Base-by-base conservation (phyloP, 1,140 invertebrate genomes). In the Semibalanus balanoides region DNA sequence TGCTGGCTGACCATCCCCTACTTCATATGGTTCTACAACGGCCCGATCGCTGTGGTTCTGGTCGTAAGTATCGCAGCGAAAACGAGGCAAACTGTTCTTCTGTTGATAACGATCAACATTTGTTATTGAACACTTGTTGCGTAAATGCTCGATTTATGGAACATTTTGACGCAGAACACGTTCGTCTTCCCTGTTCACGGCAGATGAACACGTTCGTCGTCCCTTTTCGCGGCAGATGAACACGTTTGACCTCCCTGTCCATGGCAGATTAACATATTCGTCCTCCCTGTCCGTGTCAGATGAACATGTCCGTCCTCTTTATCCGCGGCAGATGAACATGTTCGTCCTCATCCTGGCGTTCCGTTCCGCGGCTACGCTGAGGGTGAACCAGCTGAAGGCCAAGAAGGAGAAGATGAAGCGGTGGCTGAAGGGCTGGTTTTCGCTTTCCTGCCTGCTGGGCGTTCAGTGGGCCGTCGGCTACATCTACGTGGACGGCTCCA, bases 391-490 rank as follows among this genome's bases (percentile, higher is more conserved):
- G 64, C 74, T 75, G 31, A 76, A 76, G 64, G 76, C 70, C 28
- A 73, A 75, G 3, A 73, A 35, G 7, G 71, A 79, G 30, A 43
- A 35, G 27, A 30, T 77, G 14, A 74, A 74, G 74, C 30, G 79
- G 31, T 81, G 78, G 78, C 74, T 80, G 22, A 79, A 79, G 74
- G 80, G 79, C 0, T 77, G 78, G 64, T 79, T 80, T 74, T 80
- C 79, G 11, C 79, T 81, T 0, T 79, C 77, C 74, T 78, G 76
- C 35, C 72, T 81, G 31, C 78, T 81, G 25, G 80, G 80, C 0
- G 70, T 78, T 5, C 78, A 78, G 14, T 81, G 80, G 80, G 75
- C 80, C 28, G 78, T 80, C 30, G 80, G 80, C 3, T 76, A 80
- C 19, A 51, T 79, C 22, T 80, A 79, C 74, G 76, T 81, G 73